phyloP scores from a whole-genome alignment of 2,797 vertebrate species.

The Leptoclinus maculatus region DNA sequence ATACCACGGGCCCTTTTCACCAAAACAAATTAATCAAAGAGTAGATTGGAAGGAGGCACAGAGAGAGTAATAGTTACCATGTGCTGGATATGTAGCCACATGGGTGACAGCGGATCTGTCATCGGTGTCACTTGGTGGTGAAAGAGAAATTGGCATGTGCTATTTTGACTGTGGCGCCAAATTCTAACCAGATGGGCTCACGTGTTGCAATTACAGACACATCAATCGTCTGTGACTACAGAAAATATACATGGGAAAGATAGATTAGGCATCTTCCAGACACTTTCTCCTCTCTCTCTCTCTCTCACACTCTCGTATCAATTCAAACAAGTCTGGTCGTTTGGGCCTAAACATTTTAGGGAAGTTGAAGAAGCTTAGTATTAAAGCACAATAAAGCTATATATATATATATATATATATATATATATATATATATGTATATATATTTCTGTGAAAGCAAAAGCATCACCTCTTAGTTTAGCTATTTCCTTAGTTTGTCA shows the following conservation, averaged over 20 bases:
- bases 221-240: slow-evolving; percentile 73
- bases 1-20: slow-evolving; percentile 64
- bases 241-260: slow-evolving; percentile 78
- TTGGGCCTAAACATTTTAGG: slow-evolving; percentile 8
- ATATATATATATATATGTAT: neutral
- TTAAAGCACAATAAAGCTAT: slow-evolving; percentile 1
- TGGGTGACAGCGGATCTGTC: slow-evolving; percentile 76
- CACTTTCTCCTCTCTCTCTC: slow-evolving; percentile 52
- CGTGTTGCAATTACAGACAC: slow-evolving; percentile 76
- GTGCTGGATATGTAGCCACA: slow-evolving; percentile 75
- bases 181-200: slow-evolving; percentile 82
- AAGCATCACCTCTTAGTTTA: neutral
- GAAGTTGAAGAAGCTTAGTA: neutral
- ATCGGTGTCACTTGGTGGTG: slow-evolving; percentile 73
- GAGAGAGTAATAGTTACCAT: slow-evolving; percentile 80
- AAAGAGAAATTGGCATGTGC: slow-evolving; percentile 79
- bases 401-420: no score
- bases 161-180: slow-evolving; percentile 79
- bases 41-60: slow-evolving; percentile 74
- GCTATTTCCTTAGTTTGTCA: neutral
- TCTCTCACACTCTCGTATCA: slow-evolving; percentile 35
- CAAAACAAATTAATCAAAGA: slow-evolving; percentile 79
- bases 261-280: slow-evolving; percentile 71
- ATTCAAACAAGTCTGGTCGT: slow-evolving; percentile 37
- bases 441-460: neutral